Conservation (phyloP, 2,113 vertebrate species). For the Motacilla alba region DNA sequence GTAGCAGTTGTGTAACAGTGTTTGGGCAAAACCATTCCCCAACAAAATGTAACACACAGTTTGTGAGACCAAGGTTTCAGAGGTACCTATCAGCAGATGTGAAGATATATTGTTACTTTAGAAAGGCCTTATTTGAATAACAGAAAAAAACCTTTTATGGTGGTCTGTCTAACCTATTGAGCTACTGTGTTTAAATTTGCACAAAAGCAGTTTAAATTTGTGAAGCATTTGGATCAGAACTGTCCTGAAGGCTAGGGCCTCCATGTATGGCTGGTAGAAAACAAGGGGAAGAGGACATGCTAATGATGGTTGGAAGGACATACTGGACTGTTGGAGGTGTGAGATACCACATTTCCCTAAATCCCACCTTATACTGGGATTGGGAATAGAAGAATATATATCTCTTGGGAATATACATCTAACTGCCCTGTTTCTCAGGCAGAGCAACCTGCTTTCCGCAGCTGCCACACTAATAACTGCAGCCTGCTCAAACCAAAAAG, state of each 20-base stretch:
- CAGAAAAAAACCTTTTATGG: neutral
- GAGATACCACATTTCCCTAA: neutral
- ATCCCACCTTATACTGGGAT: neutral
- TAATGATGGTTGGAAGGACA: neutral
- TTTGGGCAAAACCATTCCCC: neutral
- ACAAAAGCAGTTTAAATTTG: neutral
- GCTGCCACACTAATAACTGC: neutral
- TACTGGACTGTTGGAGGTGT: neutral
- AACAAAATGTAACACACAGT: neutral
- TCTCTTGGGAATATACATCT: neutral
- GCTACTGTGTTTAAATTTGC: neutral
- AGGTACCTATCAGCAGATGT: neutral
- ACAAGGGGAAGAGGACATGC: neutral
- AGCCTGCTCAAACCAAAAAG: neutral
- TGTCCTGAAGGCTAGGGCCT: neutral
- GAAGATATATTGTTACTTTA: neutral
- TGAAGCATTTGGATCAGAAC: neutral
- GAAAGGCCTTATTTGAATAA: neutral
- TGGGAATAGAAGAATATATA: neutral
- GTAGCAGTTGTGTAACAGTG: neutral
- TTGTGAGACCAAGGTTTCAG: neutral
- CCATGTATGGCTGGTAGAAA: neutral
- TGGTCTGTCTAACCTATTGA: neutral
- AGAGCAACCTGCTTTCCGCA: neutral
- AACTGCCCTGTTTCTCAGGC: neutral